Evolutionary conservation across 2,888 invertebrate species (phyloP).

Genomic region (Aphodius granarius): DNA sequence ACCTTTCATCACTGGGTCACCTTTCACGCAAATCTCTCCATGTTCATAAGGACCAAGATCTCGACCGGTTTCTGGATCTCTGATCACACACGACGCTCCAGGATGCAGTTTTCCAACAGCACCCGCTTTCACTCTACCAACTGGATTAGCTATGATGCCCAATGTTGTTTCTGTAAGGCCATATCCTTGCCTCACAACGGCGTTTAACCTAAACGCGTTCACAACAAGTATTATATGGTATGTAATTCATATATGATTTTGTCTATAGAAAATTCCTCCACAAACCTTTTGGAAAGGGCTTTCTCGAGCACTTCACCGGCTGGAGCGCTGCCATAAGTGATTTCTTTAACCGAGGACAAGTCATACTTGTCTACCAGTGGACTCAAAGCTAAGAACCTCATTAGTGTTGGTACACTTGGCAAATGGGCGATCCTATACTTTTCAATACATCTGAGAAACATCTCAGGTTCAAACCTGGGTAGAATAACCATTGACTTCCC

Average conservation of each 20-base stretch:
- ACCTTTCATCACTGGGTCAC: constrained; percentile 61
- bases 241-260: too few relatives aligned
- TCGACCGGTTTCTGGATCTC: constrained; percentile 64
- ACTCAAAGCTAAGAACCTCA: constrained; percentile 56
- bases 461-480: constrained; percentile 67
- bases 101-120: constrained; percentile 66
- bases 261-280: too few relatives aligned
- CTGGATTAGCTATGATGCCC: constrained; percentile 53
- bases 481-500: constrained; percentile 36
- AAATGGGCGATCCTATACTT: constrained; percentile 48
- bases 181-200: constrained; percentile 62
- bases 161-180: constrained; percentile 77
- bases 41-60: constrained; percentile 63
- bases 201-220: constrained; percentile 51
- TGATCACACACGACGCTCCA: constrained; percentile 64
- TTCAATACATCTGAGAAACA: constrained; percentile 68
- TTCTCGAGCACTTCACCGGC: constrained; percentile 62
- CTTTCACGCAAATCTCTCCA: constrained; percentile 83
- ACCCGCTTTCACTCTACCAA: constrained; percentile 55
- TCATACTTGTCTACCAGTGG: constrained; percentile 54
- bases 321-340: constrained; percentile 56
- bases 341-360: constrained; percentile 49
- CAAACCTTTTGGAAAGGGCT: constrained; percentile 17
- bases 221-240: too few relatives aligned
- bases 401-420: constrained; percentile 57